These are phyloP conservation scores for Trachemys scripta DNA, from an alignment of 2,113 vertebrate genomes.

Conservation along the genomic window DNA sequence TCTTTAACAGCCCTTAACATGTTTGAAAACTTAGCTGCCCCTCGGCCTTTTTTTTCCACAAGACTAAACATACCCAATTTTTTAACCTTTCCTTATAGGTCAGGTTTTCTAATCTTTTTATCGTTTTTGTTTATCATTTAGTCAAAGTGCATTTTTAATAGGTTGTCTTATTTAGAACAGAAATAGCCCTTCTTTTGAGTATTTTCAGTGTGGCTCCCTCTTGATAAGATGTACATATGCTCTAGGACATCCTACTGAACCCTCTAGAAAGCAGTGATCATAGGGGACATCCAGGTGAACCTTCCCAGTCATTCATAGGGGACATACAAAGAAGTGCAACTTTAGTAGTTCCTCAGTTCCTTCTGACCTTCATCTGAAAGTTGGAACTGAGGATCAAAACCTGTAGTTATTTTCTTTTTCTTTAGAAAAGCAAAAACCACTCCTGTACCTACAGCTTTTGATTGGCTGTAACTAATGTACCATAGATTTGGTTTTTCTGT, in stretches of 20 bases:
- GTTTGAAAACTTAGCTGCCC: background rate
- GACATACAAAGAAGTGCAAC: no score
- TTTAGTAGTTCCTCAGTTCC: background rate
- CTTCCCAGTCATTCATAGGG: no score
- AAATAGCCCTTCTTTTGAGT: background rate
- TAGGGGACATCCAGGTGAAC: no score
- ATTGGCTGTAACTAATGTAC: background rate
- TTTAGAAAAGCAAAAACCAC: background rate
- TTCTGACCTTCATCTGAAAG: background rate
- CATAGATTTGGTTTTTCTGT: background rate
- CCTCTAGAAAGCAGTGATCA: no score
- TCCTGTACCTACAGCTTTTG: background rate
- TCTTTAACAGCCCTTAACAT: background rate
- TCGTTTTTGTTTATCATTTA: background rate
- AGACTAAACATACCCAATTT: background rate
- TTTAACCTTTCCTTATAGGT: background rate
- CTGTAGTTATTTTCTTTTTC: background rate
- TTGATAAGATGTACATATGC: no score
- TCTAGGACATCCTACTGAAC: no score
- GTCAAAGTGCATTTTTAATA: background rate
- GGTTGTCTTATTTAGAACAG: background rate
- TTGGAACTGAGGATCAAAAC: background rate
- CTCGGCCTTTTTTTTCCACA: background rate
- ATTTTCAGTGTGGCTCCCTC: no score
- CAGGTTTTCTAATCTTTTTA: background rate